Conservation (phyloP, 2,113 vertebrate genomes). For the Lanius ludovicianus region DNA sequence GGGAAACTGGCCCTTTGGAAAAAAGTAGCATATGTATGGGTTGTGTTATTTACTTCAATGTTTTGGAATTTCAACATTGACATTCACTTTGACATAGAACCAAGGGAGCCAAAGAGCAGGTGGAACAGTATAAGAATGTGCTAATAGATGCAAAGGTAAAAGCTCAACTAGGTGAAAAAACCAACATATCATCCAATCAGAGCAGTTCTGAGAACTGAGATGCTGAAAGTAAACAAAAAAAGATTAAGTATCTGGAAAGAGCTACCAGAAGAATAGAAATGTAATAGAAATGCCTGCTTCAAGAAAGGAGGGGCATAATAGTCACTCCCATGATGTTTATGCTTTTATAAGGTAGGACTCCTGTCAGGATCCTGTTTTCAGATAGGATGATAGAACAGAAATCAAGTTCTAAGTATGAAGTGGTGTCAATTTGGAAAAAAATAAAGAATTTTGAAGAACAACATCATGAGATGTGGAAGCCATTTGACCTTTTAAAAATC, state of each 20-base stretch:
- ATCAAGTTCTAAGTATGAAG: conserved; percentile 42
- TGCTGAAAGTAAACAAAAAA: not conserved
- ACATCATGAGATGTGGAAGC: conserved; percentile 60
- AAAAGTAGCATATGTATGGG: not conserved
- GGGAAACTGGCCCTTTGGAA: not conserved
- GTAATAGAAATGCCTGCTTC: not conserved
- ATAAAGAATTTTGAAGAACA: conserved; percentile 44
- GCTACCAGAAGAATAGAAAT: not conserved
- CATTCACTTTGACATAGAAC: not conserved
- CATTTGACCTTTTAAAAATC: conserved; percentile 67
- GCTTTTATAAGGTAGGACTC: not conserved
- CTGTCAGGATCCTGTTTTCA: conserved; percentile 33
- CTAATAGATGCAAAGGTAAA: not conserved
- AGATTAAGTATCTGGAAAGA: not conserved
- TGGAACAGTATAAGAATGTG: not conserved
- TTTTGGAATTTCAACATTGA: not conserved
- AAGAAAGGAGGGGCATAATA: not conserved
- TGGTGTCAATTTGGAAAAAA: conserved; percentile 8
- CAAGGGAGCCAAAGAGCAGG: not conserved
- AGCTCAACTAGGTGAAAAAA: not conserved
- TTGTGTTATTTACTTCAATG: conserved; percentile 11
- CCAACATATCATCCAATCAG: not conserved
- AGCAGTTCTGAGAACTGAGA: not conserved
- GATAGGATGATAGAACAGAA: conserved; percentile 23
- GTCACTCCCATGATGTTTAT: not conserved